These are phyloP conservation scores for Reinhardtius hippoglossoides DNA, from an alignment of 2,113 vertebrate species.

Conservation along the genomic window DNA sequence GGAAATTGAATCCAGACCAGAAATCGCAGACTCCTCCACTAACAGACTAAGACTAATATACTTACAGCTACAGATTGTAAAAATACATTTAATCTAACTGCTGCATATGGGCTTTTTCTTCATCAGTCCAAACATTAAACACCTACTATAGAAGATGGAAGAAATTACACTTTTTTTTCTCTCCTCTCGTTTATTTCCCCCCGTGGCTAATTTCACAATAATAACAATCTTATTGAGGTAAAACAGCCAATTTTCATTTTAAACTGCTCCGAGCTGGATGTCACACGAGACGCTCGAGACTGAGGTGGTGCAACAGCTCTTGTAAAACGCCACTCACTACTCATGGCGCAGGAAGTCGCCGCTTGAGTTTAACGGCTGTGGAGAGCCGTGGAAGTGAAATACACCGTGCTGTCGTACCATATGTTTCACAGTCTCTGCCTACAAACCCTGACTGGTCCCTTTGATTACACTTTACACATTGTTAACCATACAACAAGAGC, in stretches of 20 bases:
- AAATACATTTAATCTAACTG: background rate
- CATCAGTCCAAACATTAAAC: constrained; percentile 27
- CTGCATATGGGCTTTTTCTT: background rate
- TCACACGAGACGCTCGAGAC: constrained; percentile 41
- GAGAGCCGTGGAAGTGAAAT: constrained; percentile 38
- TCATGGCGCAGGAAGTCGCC: constrained; percentile 48
- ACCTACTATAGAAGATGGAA: background rate
- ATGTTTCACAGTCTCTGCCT: constrained; percentile 72
- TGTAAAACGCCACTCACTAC: constrained; percentile 36
- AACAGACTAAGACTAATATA: background rate
- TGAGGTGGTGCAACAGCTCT: constrained; percentile 51
- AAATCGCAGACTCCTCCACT: background rate
- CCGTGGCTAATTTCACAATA: constrained; percentile 31
- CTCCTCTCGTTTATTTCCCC: background rate
- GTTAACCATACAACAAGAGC: constrained; percentile 56
- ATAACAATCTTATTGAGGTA: constrained; percentile 15
- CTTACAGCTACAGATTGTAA: background rate
- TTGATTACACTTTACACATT: constrained; percentile 75
- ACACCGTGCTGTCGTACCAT: constrained; percentile 68
- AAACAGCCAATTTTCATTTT: constrained; percentile 10
- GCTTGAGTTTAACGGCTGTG: constrained; percentile 20
- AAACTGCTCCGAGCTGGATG: constrained; percentile 2
- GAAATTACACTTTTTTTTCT: background rate
- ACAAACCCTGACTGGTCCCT: constrained; percentile 62
- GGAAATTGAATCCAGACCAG: background rate